These are phyloP conservation scores for Brienomyrus brachyistius DNA, from an alignment of 2,113 vertebrate species.

Conservation along the genomic window DNA sequence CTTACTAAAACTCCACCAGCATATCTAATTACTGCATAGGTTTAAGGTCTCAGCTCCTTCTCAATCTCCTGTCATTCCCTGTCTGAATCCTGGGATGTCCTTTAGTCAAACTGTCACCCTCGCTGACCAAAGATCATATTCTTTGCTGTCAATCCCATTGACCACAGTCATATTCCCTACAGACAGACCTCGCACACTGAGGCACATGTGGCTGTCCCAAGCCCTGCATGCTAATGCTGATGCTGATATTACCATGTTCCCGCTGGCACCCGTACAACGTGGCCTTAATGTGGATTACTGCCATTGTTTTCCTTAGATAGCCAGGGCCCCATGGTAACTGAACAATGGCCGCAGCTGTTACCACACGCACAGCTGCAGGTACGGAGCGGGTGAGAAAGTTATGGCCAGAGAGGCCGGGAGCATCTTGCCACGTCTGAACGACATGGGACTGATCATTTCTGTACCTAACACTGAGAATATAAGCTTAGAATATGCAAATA, in stretches of 20 bases:
- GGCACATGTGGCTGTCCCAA: background rate
- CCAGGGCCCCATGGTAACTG: background rate
- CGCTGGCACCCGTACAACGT: background rate
- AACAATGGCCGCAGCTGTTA: conserved; percentile 4
- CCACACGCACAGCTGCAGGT: background rate
- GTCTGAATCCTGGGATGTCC: background rate
- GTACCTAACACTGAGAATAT: background rate
- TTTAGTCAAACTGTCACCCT: background rate
- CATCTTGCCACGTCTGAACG: background rate
- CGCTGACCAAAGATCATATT: background rate
- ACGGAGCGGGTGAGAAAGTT: background rate
- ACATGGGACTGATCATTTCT: background rate
- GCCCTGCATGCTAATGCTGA: background rate
- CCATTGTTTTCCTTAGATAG: conserved; percentile 9
- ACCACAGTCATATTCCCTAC: background rate
- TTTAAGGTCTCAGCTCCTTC: background rate
- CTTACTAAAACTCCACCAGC: background rate
- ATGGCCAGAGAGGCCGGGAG: background rate
- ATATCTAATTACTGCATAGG: background rate
- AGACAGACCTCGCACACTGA: background rate
- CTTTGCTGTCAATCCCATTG: background rate
- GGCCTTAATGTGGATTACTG: conserved; percentile 10
- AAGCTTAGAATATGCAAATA: conserved; percentile 10
- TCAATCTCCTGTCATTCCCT: background rate
- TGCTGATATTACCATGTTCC: background rate